Evolutionary conservation across 1,140 invertebrate genomes (phyloP), one percentile per base, ranked within the genome.

Genomic region (Eriosoma lanigerum): DNA sequence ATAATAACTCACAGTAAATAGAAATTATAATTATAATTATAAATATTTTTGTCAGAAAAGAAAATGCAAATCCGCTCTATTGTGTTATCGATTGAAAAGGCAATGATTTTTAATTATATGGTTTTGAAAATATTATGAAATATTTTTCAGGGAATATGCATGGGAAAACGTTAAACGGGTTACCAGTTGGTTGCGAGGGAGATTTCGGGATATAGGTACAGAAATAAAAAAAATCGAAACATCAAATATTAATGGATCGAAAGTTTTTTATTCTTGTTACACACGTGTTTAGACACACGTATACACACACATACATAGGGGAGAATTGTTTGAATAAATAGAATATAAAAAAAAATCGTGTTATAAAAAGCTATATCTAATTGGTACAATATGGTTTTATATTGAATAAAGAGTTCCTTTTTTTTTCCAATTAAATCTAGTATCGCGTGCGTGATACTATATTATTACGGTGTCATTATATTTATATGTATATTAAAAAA

Each of bases 91-190:
- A 64, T 64, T 38, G 9, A 21, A 38, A 38, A 38, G 26, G 72
- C 56, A 29, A 75, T 17, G 48, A 13, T 24, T 29, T 12, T 48
- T 62, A 46, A 62, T 46, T 21, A 62, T 38, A 17, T 24, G 32
- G 38, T 60, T 50, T 62, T 10, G 54, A 58, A 58, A n/a, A n/a
- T n/a, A n/a, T 76, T 29, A 44, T n/a, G 29, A 56, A 56, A 19
- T 21, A 44, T 76, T 21, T 10, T n/a, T 24, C 32, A 17, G 46
- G 46, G 62, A 26, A 56, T 46, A 38, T 46, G 56, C 56, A n/a
- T 78, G 75, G 75, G 75, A 78, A 78, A 78, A 78, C 24, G 17
- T 17, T 60, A 78, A 78, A 62, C 56, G 75, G 54, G 56, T 26
- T 26, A 60, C 75, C 75, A 78, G 56, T 38, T 78, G 75, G 56